These are phyloP conservation scores for Bibio marci DNA, from an alignment of 2,888 invertebrate genomes.

Conservation along the genomic window DNA sequence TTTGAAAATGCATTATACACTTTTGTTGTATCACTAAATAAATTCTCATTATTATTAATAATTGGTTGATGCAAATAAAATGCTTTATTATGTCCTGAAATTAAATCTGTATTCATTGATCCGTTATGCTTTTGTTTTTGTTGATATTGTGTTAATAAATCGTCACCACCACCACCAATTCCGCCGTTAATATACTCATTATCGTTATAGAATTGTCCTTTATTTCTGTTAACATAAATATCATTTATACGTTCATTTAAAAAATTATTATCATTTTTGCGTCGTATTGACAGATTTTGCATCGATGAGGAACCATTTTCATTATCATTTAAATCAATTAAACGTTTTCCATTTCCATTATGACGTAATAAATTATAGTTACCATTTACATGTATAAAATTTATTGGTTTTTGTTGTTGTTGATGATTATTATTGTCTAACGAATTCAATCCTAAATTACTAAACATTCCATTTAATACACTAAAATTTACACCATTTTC, in stretches of 20 bases:
- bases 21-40: slow-evolving; percentile 7
- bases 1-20: slow-evolving; percentile 13
- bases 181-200: slow-evolving; percentile 3
- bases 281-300: no score
- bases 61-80: slow-evolving; percentile 12
- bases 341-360: background rate
- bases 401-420: background rate
- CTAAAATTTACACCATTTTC: slow-evolving; percentile 4
- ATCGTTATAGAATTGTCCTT: slow-evolving; percentile 5
- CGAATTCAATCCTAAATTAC: background rate
- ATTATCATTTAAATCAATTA: background rate
- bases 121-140: background rate
- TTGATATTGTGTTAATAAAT: background rate
- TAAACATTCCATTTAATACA: background rate
- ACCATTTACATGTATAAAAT: background rate
- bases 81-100: slow-evolving; percentile 5
- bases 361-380: background rate
- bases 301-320: background rate
- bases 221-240: slow-evolving; percentile 12
- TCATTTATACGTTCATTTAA: slow-evolving; percentile 11
- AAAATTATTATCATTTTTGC: background rate
- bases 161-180: background rate
- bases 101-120: background rate
- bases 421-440: background rate
- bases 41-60: background rate